A percentile compares a stretch with the other conserved stretches of the same genome.
These are phyloP conservation scores for Arenaria interpres DNA, from an alignment of 2,113 vertebrate genomes.

Conservation along the genomic window DNA sequence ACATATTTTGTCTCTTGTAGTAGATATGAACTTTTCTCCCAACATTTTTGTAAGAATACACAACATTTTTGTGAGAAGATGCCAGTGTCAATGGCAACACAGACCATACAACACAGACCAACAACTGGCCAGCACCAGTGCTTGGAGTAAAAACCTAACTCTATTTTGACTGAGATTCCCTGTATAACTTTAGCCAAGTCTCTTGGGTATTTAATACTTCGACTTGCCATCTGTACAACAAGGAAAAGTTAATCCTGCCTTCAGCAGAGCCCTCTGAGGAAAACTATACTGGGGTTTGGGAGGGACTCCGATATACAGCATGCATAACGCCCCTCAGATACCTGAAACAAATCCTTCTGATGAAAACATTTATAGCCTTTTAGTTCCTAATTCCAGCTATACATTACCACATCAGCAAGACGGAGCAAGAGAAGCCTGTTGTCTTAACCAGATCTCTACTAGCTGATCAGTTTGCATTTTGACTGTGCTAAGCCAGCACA, in stretches of 20 bases:
- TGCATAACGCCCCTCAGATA: not conserved
- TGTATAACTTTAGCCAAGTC: not conserved
- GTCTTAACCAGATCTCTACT: not conserved
- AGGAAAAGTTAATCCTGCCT: not conserved
- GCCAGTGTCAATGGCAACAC: accelerated
- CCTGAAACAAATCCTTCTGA: not conserved
- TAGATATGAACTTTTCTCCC: not conserved
- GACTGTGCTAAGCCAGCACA: not conserved
- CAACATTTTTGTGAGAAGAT: not conserved
- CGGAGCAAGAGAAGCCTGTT: not conserved
- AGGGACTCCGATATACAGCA: not conserved
- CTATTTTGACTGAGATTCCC: not conserved
- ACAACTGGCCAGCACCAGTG: not conserved
- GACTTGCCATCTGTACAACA: not conserved
- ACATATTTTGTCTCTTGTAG: not conserved
- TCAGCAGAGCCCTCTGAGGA: not conserved
- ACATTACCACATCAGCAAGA: not conserved
- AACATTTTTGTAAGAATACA: not conserved
- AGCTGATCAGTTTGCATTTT: not conserved
- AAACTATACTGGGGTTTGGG: not conserved
- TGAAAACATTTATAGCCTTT: not conserved
- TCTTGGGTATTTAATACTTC: not conserved
- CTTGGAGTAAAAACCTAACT: not conserved
- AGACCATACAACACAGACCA: not conserved
- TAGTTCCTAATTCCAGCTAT: not conserved